Conservation (phyloP, 2,888 invertebrate genomes). For the Pseudococcus jackbeardsleyi region DNA sequence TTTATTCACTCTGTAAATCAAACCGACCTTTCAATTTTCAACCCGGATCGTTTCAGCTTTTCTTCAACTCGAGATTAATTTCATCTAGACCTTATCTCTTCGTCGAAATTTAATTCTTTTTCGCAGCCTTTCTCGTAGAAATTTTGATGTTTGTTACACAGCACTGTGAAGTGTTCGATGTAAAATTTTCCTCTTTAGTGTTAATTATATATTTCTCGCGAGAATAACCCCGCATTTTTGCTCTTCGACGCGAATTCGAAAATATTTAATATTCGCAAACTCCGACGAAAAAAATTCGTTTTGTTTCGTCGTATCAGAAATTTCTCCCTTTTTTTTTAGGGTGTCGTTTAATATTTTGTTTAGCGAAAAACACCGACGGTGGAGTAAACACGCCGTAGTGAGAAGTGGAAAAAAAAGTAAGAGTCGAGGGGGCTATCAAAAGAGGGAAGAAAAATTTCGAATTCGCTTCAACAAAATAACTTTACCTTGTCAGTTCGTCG, state of each 20-base stretch:
- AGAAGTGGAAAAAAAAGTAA: too few relatives aligned
- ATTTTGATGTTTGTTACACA: background rate
- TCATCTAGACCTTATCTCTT: background rate
- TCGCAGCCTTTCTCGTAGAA: background rate
- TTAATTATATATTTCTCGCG: background rate
- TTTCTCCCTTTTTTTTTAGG: background rate
- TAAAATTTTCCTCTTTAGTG: too few relatives aligned
- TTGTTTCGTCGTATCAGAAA: background rate
- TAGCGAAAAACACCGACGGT: too few relatives aligned
- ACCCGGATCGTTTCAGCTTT: background rate
- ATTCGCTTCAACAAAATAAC: background rate
- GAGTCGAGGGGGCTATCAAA: background rate
- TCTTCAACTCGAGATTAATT: background rate
- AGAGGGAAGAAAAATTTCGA: background rate
- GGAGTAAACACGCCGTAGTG: too few relatives aligned
- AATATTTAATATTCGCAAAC: background rate
- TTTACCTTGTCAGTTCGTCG: background rate
- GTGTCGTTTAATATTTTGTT: too few relatives aligned
- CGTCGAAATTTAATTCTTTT: background rate
- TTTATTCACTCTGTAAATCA: background rate
- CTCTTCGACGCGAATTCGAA: background rate
- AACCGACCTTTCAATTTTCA: background rate
- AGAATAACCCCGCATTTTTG: too few relatives aligned
- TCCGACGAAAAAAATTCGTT: background rate
- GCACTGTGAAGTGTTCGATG: background rate